Base-by-base conservation (phyloP, 2,888 invertebrate genomes). In the Hypercompe scribonia region DNA sequence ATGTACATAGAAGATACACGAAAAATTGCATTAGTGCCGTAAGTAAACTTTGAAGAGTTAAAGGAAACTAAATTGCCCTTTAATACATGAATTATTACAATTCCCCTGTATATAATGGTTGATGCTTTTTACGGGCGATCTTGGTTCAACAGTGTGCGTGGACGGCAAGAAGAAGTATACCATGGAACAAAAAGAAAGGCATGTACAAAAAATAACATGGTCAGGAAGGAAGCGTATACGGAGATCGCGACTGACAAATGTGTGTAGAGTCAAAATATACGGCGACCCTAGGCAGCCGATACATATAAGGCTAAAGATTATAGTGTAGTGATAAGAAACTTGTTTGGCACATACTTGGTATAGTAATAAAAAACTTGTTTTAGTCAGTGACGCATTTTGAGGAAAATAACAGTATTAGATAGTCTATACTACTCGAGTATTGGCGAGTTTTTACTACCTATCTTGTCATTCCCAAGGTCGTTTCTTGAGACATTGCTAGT, bases 301-400 rank as follows among this genome's bases (percentile, higher is more conserved):
- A 31, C 61, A 61, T 18, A 31, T 61, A 61, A 61, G 61, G 31
- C 31, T 61, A 61, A 18, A 61, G 61, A 61, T 61, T 83, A 81
- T 77, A 34, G 66, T 74, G 70, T 58, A 74, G 73, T 79, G 77
- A 78, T 83, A 75, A 68, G 65, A 58, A 81, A 81, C 84, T 66
- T 21, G 83, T 83, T 83, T 76, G 46, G 78, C 72, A 31, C 34
- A 39, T 66, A 61, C 31, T 31, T 61, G 31, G 61, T 58, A 21
- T 31, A 42, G 39, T 8, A 61, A 42, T 46, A 70, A 70, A 21
- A 42, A 70, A 64, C 70, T 36, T 31, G 70, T 34, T 70, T 70
- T 63, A 24, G 46, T 46, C 21, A 54, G 63, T 79, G 74, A 78
- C 63, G 76, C 68, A 79, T 76, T 73, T 73, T 31, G 28, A 66